Conservation (phyloP, 92 coral and sea anemone species). For the Isaurus tuberculatus region DNA sequence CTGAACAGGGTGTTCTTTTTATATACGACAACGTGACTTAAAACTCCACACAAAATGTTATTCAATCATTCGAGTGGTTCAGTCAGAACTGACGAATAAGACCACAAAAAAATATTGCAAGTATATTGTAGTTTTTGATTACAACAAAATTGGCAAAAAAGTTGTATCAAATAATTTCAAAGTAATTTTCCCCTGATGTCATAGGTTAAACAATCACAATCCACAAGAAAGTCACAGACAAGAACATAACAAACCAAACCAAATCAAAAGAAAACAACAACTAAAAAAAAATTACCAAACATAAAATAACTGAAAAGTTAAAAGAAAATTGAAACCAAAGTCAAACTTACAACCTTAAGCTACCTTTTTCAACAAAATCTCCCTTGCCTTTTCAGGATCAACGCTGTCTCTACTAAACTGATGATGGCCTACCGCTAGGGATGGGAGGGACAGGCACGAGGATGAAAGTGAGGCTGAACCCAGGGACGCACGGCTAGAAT, state of each 20-base stretch:
- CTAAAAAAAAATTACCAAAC: not conserved
- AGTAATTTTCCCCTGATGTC: not conserved
- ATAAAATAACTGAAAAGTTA: not conserved
- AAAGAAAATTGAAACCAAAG: conserved; percentile 50
- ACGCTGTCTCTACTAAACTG: conserved; percentile 63
- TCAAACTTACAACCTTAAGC: conserved; percentile 38
- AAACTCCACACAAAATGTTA: too few relatives aligned
- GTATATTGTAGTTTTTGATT: too few relatives aligned
- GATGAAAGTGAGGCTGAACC: conserved; percentile 74
- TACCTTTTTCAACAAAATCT: conserved; percentile 79
- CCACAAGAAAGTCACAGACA: not conserved
- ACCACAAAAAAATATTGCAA: too few relatives aligned
- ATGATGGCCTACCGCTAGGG: conserved; percentile 86
- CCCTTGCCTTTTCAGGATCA: conserved; percentile 74
- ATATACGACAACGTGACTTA: too few relatives aligned
- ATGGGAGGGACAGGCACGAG: conserved; percentile 83
- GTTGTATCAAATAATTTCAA: not conserved
- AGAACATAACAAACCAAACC: not conserved
- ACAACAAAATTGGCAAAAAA: not conserved
- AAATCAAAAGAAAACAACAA: not conserved
- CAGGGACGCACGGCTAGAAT: conserved; percentile 70
- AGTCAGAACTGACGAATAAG: too few relatives aligned
- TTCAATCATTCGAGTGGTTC: too few relatives aligned
- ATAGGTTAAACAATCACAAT: not conserved
- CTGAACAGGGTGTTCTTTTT: too few relatives aligned